These are phyloP conservation scores for Mellilla xanthometata DNA, from an alignment of 2,888 invertebrate species.

Conservation along the genomic window DNA sequence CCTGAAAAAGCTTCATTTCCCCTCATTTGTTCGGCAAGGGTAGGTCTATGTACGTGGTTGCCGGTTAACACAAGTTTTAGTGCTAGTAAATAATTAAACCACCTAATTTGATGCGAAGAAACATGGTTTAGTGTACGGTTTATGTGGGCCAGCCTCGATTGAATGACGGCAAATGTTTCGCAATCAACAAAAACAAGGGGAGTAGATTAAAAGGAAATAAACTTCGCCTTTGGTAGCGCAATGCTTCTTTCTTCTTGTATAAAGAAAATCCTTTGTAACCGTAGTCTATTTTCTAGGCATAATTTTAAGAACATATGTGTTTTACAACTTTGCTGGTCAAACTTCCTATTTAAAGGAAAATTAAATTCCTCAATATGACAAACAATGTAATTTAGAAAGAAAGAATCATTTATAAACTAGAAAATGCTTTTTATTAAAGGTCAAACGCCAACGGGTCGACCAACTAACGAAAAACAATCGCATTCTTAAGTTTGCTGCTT, in stretches of 20 bases:
- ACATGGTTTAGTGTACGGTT: conserved; percentile 56
- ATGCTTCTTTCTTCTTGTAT: background rate
- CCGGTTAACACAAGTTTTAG: conserved; percentile 68
- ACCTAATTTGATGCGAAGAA: conserved; percentile 78
- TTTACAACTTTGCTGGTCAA: too few species aligned
- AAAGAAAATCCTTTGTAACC: too few species aligned
- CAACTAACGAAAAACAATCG: too few species aligned
- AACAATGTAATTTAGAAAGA: too few species aligned
- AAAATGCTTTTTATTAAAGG: too few species aligned
- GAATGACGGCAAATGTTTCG: conserved; percentile 48
- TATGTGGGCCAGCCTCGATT: conserved; percentile 63
- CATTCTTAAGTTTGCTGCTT: too few species aligned
- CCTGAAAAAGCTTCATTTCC: conserved; percentile 45
- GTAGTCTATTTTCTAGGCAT: too few species aligned
- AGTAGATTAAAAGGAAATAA: conserved; percentile 34
- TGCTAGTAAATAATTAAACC: conserved; percentile 78
- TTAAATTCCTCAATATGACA: too few species aligned
- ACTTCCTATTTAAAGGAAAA: too few species aligned
- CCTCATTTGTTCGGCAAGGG: conserved; percentile 37
- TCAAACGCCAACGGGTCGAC: too few species aligned
- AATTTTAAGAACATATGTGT: too few species aligned
- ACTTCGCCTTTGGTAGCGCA: conserved; percentile 17
- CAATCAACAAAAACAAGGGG: conserved; percentile 44
- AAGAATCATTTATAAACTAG: too few species aligned
- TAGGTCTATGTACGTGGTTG: conserved; percentile 57